phyloP scores from a whole-genome alignment of 2,888 invertebrate species.

The Sphinx pinastri region DNA sequence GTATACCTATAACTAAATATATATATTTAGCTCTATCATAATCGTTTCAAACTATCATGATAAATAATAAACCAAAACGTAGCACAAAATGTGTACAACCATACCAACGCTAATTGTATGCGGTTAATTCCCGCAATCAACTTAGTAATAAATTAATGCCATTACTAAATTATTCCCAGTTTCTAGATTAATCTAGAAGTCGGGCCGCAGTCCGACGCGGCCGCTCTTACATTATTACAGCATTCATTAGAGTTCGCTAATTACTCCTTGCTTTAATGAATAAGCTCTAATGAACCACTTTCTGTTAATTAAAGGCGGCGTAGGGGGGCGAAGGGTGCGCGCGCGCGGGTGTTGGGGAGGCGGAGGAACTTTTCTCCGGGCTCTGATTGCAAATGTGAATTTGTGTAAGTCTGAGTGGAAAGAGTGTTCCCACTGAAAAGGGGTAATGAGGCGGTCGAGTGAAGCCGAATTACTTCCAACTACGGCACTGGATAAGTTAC shows the following conservation, averaged over 20 bases:
- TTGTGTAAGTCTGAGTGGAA: conserved; percentile 82
- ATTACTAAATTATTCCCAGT: conserved; percentile 80
- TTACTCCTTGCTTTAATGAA: conserved; percentile 95
- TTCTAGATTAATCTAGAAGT: conserved; percentile 83
- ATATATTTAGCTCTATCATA: not conserved
- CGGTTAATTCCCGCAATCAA: conserved; percentile 73
- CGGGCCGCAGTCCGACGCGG: conserved; percentile 80
- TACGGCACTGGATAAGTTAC: conserved; percentile 59
- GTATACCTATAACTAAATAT: too few species aligned
- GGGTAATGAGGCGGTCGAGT: conserved; percentile 81
- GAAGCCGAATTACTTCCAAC: conserved; percentile 75
- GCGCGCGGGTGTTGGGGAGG: conserved; percentile 47
- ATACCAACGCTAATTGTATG: conserved; percentile 44
- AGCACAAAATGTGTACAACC: conserved; percentile 29
- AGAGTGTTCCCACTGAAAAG: conserved; percentile 80
- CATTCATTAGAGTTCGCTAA: conserved; percentile 94
- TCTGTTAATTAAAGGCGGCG: conserved; percentile 93
- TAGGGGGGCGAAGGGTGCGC: conserved; percentile 58
- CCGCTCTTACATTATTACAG: conserved; percentile 89
- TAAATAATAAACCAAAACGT: conserved; percentile 12
- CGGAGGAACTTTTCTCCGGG: conserved; percentile 78
- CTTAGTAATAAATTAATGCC: conserved; percentile 76
- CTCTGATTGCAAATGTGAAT: conserved; percentile 85
- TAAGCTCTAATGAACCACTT: conserved; percentile 96
- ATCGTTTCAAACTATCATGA: not conserved